Evolutionary conservation across 2,888 invertebrate species (phyloP).

Genomic region (Fragum sueziense): DNA sequence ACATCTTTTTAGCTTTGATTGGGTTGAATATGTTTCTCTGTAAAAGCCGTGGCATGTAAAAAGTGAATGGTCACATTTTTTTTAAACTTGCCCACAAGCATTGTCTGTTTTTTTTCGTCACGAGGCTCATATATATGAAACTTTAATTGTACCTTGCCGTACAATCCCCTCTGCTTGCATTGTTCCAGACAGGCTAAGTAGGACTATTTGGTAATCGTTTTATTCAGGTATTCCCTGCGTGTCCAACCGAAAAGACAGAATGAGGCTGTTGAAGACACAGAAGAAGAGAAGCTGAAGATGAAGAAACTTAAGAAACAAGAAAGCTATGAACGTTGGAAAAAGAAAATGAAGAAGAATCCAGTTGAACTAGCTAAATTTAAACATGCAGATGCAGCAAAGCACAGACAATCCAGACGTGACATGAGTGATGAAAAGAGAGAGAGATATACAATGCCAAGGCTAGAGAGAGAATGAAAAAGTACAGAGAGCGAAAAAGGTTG

Average conservation of each 20-base stretch:
- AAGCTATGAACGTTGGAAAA: constrained; percentile 7
- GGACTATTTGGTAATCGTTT: constrained; percentile 1
- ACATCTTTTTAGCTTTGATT: too few species aligned
- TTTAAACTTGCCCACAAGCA: neutral
- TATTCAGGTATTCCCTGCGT: constrained; percentile 18
- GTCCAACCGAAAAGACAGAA: constrained; percentile 11
- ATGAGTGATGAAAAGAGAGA: constrained; percentile 25
- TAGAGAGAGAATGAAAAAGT: constrained; percentile 27
- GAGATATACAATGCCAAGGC: constrained; percentile 22
- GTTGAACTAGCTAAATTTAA: constrained; percentile 7
- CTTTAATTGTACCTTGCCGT: too few species aligned
- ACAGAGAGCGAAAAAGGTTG: constrained; percentile 21
- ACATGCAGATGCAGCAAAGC: constrained; percentile 13
- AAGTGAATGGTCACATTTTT: too few species aligned
- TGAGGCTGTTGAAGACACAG: neutral
- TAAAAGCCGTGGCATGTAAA: too few species aligned
- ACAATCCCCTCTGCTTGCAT: neutral
- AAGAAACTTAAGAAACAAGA: constrained; percentile 5
- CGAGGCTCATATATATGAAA: too few species aligned
- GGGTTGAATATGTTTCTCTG: too few species aligned
- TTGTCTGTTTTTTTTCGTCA: neutral
- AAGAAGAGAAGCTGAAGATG: constrained; percentile 13
- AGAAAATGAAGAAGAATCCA: neutral
- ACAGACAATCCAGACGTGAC: constrained; percentile 16
- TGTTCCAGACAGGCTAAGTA: neutral